Evolutionary conservation across 2,113 vertebrate genomes (phyloP).

Genomic region (Corythoichthys haematopterus): DNA sequence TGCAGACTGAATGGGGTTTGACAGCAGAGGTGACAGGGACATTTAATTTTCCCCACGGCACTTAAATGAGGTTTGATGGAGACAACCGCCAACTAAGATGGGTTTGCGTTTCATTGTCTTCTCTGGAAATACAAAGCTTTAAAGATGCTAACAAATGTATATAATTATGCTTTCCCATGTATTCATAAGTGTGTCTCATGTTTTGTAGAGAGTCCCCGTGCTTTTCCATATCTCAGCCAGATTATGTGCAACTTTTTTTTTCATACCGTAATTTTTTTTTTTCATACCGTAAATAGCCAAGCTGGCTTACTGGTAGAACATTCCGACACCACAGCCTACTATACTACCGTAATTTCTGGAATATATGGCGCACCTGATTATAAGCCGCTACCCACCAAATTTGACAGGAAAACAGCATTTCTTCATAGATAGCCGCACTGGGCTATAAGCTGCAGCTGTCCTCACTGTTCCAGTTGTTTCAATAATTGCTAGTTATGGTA

Average conservation of each 20-base stretch:
- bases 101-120: constrained; percentile 19
- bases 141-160: neutral
- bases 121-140: constrained; percentile 7
- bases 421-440: too few species aligned
- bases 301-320: constrained; percentile 10
- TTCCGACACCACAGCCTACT: constrained; percentile 32
- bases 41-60: constrained; percentile 16
- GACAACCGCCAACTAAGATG: constrained; percentile 23
- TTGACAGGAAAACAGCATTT: too few species aligned
- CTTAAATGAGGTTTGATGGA: constrained; percentile 26
- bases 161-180: neutral
- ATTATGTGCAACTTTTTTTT: constrained; percentile 10
- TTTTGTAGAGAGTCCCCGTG: neutral
- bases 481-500: too few species aligned
- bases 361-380: too few species aligned
- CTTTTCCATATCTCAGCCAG: neutral
- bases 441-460: too few species aligned
- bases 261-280: constrained; percentile 22
- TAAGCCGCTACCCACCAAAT: too few species aligned
- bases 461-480: too few species aligned
- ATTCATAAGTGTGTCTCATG: neutral
- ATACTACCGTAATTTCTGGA: constrained; percentile 8
- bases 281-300: neutral
- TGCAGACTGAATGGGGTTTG: constrained; percentile 36
- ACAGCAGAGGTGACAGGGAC: constrained; percentile 49